A percentile compares a stretch with the other conserved stretches of the same genome.
These are phyloP conservation scores for Myotis daubentonii DNA, from an alignment of 2,797 vertebrate species.

Conservation along the genomic window DNA sequence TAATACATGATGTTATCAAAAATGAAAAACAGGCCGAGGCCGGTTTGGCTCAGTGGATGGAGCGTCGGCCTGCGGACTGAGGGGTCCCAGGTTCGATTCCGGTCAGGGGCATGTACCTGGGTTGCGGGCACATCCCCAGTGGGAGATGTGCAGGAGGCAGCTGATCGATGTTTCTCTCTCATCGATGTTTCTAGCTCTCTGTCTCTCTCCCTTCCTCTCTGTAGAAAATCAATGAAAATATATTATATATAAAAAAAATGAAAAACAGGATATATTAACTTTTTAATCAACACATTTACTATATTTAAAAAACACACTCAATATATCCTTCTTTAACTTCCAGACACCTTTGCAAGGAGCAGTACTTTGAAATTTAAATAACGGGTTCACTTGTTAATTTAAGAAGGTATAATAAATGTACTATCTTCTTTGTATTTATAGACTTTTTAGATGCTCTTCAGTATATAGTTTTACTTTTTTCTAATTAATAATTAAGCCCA, in stretches of 20 bases:
- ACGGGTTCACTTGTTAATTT: not conserved
- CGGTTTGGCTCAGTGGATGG: too few species aligned
- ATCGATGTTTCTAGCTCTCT: too few species aligned
- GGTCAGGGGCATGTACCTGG: too few species aligned
- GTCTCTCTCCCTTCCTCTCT: too few species aligned
- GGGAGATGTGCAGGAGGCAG: too few species aligned
- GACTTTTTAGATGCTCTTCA: not conserved
- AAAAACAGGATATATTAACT: not conserved
- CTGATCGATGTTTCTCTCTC: too few species aligned
- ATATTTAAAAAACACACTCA: not conserved
- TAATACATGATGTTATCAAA: not conserved
- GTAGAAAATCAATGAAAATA: too few species aligned
- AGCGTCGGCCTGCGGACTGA: too few species aligned
- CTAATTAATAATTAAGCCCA: not conserved
- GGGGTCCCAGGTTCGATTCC: too few species aligned
- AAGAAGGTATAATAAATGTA: not conserved
- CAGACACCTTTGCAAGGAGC: not conserved
- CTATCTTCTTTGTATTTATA: not conserved
- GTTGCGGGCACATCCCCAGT: too few species aligned
- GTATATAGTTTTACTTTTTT: not conserved
- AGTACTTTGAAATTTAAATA: not conserved
- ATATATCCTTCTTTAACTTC: not conserved
- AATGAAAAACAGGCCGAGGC: not conserved
- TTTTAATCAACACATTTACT: not conserved
- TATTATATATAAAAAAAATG: too few species aligned